Base-by-base conservation (phyloP, 2,888 invertebrate genomes). In the Cremastinae sp. region DNA sequence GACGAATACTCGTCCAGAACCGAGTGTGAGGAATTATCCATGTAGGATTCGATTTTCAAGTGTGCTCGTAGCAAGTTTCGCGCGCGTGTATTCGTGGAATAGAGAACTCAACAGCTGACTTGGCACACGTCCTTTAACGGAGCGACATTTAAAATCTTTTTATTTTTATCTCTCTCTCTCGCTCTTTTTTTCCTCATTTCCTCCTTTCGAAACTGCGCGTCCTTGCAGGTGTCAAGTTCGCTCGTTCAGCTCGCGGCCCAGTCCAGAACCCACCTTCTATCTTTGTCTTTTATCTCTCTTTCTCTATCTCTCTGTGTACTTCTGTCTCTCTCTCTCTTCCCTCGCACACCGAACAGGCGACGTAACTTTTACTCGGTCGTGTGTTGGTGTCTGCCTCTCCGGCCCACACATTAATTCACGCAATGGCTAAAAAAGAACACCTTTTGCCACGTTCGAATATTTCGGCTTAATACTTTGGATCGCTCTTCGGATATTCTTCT, bases 181-280 rank as follows among this genome's bases (percentile, higher is more conserved):
- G 41, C 41, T 61, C 59, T 20, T 62, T 83, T 87, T 80, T 79
- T 71, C 82, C 83, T 86, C 86, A 85, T 88, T 89, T 89, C 88
- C 88, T 88, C 88, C 88, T 89, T 89, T 89, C 89, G 85, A 89
- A 89, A 89, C 80, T 28, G 20, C 22, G 84, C 84, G 89, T 87
- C 89, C 89, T 89, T 89, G 89, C 79, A 82, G 86, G 85, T 88
- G 89, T 89, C 89, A 89, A 89, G 89, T 89, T 89, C 88, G 88
- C 82, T 80, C 82, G 76, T 75, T 77, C n/a, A 28, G 28, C 71
- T 72, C 73, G 28, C 59, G 7, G 39, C 22, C 53, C 45, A 47
- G 14, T 12, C 66, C 41, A 9, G 28, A 28, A 28, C 28, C 2
- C 28, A 39, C 35, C 20, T 53, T 41, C 79, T 75, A 56, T 66